Base-by-base conservation (phyloP, 1,140 invertebrate species). In the Eurosta solidaginis region DNA sequence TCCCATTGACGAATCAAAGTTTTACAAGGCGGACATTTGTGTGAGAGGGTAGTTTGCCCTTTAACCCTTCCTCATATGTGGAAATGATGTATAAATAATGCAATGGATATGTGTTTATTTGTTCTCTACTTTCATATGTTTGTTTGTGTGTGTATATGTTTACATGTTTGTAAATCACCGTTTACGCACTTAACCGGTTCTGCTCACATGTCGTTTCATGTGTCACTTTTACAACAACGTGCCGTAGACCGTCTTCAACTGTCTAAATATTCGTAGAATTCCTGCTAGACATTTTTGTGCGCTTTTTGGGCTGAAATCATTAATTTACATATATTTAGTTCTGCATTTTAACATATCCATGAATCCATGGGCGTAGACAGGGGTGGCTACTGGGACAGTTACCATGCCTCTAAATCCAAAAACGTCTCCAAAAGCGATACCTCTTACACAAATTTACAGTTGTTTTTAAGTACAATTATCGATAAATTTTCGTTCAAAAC, bases 1-100 rank as follows among this genome's bases (percentile, higher is more conserved):
- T 68, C 59, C 59, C 59, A 68, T 68, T 68, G 59, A 68, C 59
- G 59, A 68, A 68, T 68, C 59, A 68, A 59, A 40, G 33, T 42
- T 68, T 68, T 40, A 68, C 33, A 33, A 68, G 59, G 10, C 22
- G n/a, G 27, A 14, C 29, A 68, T 42, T 68, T 68, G 5, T 42
- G 59, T 68, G 59, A 40, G 49, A 52, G 49, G 49, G 49, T 52
- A 42, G 17, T 1, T 68, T 22, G n/a, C 59, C 59, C 36, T 68
- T n/a, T 68, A 68, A 68, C 59, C 59, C 59, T 14, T 40, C 33
- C 29, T 20, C 1, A 59, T 17, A 59, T 20, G 10, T 29, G 12
- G n/a, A n/a, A n/a, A n/a, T n/a, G n/a, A n/a, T n/a, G n/a, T n/a
- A n/a, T n/a, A 22, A 20, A 42, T 3, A 68, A 10, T 20, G 17